phyloP scores from a whole-genome alignment of 2,113 vertebrate genomes.

The Onychostruthus taczanowskii region DNA sequence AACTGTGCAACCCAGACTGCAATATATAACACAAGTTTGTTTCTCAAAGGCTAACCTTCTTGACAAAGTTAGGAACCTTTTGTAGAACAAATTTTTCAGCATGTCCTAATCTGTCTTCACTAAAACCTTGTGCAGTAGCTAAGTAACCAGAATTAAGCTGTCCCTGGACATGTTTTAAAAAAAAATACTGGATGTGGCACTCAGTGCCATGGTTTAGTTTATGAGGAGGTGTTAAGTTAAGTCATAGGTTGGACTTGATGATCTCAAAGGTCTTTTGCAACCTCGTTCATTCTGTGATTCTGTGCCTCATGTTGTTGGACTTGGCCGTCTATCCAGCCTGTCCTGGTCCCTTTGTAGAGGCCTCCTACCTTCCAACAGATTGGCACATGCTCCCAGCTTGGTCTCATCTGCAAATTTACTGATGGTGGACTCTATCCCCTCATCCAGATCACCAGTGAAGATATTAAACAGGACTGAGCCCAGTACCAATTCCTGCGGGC shows the following conservation, averaged over 20 bases:
- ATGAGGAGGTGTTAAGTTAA: not conserved
- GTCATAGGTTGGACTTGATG: not conserved
- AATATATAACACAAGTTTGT: not conserved
- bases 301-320: not conserved
- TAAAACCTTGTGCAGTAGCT: not conserved
- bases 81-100: not conserved
- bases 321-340: not conserved
- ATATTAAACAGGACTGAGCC: no score
- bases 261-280: not conserved
- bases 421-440: not conserved
- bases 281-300: not conserved
- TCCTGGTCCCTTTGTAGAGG: not conserved
- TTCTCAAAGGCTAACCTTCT: not conserved
- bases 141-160: not conserved
- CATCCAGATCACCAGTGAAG: not conserved
- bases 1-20: not conserved
- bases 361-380: not conserved
- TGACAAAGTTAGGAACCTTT: not conserved
- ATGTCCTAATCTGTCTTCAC: not conserved
- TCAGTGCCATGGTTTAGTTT: not conserved
- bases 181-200: not conserved
- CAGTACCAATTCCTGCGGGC: no score
- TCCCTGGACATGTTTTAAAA: not conserved
- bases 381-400: not conserved
- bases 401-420: not conserved